These are phyloP conservation scores for Planiliza haematocheilus DNA, from an alignment of 2,113 vertebrate genomes.

Conservation along the genomic window DNA sequence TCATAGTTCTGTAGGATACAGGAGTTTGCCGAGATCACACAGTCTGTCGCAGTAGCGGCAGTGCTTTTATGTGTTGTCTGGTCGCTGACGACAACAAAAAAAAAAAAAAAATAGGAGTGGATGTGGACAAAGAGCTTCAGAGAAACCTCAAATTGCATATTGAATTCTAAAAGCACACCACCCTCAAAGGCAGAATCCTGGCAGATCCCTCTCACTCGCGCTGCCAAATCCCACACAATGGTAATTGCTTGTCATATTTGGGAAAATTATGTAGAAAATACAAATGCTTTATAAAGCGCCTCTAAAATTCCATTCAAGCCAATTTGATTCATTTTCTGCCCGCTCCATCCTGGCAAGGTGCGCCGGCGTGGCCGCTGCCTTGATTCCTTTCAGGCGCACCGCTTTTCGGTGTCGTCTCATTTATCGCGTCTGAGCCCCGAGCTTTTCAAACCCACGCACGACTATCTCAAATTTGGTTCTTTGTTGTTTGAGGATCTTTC, in stretches of 20 bases:
- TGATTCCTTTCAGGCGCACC: conserved; percentile 6
- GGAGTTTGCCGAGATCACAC: conserved; percentile 44
- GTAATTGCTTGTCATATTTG: conserved; percentile 77
- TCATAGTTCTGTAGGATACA: conserved; percentile 24
- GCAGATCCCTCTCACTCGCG: conserved; percentile 39
- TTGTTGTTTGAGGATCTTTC: conserved; percentile 11
- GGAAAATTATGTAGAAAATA: conserved; percentile 61
- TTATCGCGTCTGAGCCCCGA: conserved; percentile 13
- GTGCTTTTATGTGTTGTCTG: conserved; percentile 51
- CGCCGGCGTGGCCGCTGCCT: conserved; percentile 12
- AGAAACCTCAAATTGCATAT: conserved; percentile 72
- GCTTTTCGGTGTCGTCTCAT: conserved; percentile 41
- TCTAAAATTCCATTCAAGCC: conserved; percentile 41
- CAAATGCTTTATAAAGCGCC: conserved; percentile 51
- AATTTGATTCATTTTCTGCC: conserved; percentile 50
- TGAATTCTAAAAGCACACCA: conserved; percentile 70
- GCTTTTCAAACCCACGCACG: neutral
- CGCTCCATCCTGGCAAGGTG: conserved; percentile 20
- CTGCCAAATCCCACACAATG: conserved; percentile 71
- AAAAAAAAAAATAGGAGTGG: conserved; percentile 40
- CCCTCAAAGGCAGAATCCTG: conserved; percentile 68
- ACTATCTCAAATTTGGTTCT: conserved; percentile 8
- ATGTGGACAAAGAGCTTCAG: conserved; percentile 66
- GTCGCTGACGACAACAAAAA: conserved; percentile 33
- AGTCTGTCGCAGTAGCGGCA: conserved; percentile 47